A percentile compares a stretch with the other conserved stretches of the same genome.
Evolutionary conservation across 37 sponge, comb jelly and placozoan species (phyloP).

Genomic region (Theonella swinhoei): DNA sequence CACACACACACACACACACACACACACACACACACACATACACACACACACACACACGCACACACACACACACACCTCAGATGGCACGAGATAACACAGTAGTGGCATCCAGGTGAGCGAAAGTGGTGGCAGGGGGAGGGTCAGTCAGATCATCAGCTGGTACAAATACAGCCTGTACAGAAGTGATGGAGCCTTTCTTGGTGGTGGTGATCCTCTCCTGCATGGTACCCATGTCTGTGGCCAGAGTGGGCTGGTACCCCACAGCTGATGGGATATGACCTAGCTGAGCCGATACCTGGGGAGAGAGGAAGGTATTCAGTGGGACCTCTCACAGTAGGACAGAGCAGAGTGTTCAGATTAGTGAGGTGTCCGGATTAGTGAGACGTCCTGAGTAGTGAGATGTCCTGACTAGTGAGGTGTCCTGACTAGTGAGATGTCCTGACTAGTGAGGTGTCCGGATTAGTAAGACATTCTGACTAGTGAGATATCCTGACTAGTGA

Average conservation of each 20-base stretch:
- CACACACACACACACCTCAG: no score
- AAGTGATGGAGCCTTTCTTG: constrained; percentile 99
- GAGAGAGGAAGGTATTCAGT: no score
- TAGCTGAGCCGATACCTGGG: constrained; percentile 75
- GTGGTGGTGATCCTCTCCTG: constrained; percentile 98
- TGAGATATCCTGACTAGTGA: no score
- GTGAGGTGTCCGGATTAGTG: no score
- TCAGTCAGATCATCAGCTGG: constrained; percentile 99
- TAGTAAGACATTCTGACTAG: no score
- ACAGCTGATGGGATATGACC: constrained; percentile 88
- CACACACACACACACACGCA: neutral
- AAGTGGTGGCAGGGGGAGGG: constrained; percentile 99
- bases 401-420: no score
- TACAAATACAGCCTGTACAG: constrained; percentile 98
- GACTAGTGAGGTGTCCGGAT: no score
- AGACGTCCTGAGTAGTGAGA: no score
- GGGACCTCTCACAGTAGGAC: no score
- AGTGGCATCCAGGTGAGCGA: constrained; percentile 98
- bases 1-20: neutral
- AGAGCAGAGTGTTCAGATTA: no score
- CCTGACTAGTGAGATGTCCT: no score
- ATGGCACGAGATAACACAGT: constrained; percentile 98
- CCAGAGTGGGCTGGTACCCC: constrained; percentile 82
- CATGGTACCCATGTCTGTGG: constrained; percentile 82
- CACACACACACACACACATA: neutral